Evolutionary conservation across 2,113 vertebrate genomes (phyloP).

Genomic region (Atlantisia rogersi): DNA sequence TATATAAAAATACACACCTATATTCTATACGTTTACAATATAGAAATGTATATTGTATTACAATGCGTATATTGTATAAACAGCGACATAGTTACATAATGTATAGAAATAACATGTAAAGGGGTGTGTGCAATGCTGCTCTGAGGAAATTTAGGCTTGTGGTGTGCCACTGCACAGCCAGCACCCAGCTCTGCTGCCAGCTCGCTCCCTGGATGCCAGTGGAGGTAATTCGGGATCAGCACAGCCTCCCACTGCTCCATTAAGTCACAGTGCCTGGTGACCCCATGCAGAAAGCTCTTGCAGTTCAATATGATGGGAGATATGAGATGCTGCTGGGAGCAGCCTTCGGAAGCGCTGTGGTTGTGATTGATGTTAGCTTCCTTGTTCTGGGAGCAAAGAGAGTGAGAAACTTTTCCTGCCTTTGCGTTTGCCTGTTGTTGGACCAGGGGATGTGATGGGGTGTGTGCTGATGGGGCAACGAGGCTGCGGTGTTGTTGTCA

Average conservation of each 20-base stretch:
- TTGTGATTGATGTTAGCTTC: not conserved
- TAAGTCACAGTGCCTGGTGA: rapidly evolving
- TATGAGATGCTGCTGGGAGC: not conserved
- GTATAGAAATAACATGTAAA: not conserved
- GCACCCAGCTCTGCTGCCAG: not conserved
- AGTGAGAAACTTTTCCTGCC: not conserved
- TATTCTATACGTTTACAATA: not conserved
- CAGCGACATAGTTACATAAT: not conserved
- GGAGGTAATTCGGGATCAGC: not conserved
- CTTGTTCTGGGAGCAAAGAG: not conserved
- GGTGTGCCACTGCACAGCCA: not conserved
- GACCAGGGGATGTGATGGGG: not conserved
- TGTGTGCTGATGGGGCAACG: rapidly evolving
- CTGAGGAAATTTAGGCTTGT: not conserved
- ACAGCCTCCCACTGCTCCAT: not conserved
- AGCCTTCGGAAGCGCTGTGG: not conserved
- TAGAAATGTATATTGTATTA: not conserved
- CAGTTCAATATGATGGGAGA: not conserved
- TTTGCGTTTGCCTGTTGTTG: not conserved
- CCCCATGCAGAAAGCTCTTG: not conserved
- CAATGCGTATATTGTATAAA: not conserved
- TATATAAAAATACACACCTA: not conserved
- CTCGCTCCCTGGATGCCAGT: not conserved
- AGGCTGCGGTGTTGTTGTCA: not conserved
- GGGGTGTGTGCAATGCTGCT: not conserved